Base-by-base conservation (phyloP, 2,888 invertebrate genomes). In the Microctonus brassicae region DNA sequence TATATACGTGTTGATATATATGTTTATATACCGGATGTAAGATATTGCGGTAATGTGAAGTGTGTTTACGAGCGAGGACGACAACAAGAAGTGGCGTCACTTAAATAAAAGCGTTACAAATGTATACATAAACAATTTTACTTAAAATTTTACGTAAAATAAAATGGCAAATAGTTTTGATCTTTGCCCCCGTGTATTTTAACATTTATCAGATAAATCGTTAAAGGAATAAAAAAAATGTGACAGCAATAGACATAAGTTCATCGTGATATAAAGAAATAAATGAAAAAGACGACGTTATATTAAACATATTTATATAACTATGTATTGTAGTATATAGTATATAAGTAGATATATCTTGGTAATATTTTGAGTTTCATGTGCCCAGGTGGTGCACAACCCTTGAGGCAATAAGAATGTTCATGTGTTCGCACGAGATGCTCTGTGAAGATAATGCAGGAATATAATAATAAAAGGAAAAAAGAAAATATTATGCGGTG, bases 51-150 rank as follows among this genome's bases (percentile, higher is more conserved):
- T 5, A 42, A 47, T 5, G 47, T 47, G 17, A 6, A 47, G 47
- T n/a, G 47, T 57, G 55, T 66, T 65, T 65, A 65, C 65, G 33
- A 64, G 62, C 22, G 11, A 62, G 22, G 39, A 62, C 22, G 39
- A 36, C 24, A 20, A 62, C 62, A 29, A 36, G 42, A 13, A 20
- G 17, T 29, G 57, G 13, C 42, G 62, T 62, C 62, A 62, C 62
- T 62, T 62, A 62, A 42, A 26, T 13, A 34, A 55, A 53, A 65
- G 55, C 55, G 34, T 65, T 65, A 65, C 65, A 65, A 65, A 65
- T 65, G 65, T 62, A 62, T 29, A 26, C 26, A 26, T 3, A 47
- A 6, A 22, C n/a, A 26, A 24, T 13, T 55, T 24, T 22, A 55
- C n/a, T 4, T 24, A n/a, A 2, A 55, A 24, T 55, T 55, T 24